Base-by-base conservation (phyloP, 1,140 invertebrate genomes). In the Akabosia matsudoensis region DNA sequence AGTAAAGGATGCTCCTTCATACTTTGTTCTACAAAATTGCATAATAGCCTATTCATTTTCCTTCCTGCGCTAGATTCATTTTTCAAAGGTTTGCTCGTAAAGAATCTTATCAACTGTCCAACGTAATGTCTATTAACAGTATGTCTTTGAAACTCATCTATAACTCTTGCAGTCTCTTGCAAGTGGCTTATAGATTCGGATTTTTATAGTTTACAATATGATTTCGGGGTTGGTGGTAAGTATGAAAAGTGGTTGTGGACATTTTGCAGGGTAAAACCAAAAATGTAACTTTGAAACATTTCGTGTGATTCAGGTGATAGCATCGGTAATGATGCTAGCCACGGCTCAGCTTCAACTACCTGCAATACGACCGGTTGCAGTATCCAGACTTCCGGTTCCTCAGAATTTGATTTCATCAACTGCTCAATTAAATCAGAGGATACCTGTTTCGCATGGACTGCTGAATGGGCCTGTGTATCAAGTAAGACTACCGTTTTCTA, bases 271-370 rank as follows among this genome's bases (percentile, higher is more conserved):
- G 54, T 56, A 4, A 56, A 56, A 56, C n/a, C 24, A 61, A 67
- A 67, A 61, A 13, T 72, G 1, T 24, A 51, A 73, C 72, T 51
- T 73, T 13, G 16, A 34, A 37, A 37, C 22, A 33, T 28, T 22
- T 33, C 30, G 24, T 70, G 10, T n/a, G 13, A 64, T 74, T 33
- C 31, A 75, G 74, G 70, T 75, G 51, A 51, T 75, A 33, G 74
- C 74, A 75, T 75, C 74, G 10, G 28, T n/a, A 0, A 28, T 75
- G 74, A 70, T 75, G 74, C 74, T 75, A 22, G 30, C 64, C 28
- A 51, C 74, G 70, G 74, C 64, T 26, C 74, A 75, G 52, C 14
- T 70, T 52, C 28, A 70, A 75, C 28, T 70, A 70, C 45, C 22
- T 70, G 7, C n/a, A n/a, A n/a, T 45, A 7, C 37, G 18, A 18